These are phyloP conservation scores for Conus betulinus DNA, from an alignment of 1,140 invertebrate species.

Conservation along the genomic window DNA sequence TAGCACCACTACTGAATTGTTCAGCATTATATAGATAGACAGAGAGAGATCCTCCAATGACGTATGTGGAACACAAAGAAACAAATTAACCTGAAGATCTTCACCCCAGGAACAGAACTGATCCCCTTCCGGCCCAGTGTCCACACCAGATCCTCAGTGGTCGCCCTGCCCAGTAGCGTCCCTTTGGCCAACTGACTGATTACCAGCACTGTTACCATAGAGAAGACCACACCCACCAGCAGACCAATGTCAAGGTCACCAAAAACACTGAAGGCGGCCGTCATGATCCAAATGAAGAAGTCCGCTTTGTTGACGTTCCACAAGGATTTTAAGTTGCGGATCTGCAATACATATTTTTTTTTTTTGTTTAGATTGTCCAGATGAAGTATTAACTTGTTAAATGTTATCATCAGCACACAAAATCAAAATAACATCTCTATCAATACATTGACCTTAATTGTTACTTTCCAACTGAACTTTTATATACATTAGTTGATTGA, in stretches of 20 bases:
- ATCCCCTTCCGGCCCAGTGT: neutral
- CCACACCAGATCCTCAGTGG: slow-evolving; percentile 5
- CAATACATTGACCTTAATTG: no score
- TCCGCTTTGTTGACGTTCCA: slow-evolving; percentile 69
- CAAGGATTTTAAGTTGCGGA: slow-evolving; percentile 76
- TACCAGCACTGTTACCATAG: slow-evolving; percentile 58
- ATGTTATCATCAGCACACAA: no score
- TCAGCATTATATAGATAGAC: no score
- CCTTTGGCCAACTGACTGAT: slow-evolving; percentile 35
- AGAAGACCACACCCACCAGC: slow-evolving; percentile 60
- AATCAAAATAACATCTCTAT: no score
- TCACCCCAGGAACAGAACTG: neutral
- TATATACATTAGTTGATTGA: no score
- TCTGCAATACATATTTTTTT: neutral
- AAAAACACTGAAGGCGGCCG: slow-evolving; percentile 53
- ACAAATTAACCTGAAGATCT: slow-evolving; percentile 14
- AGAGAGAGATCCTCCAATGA: neutral
- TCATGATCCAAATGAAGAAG: slow-evolving; percentile 66
- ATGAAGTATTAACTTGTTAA: no score
- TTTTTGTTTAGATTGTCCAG: no score
- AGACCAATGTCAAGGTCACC: slow-evolving; percentile 64
- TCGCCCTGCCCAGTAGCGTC: slow-evolving; percentile 18
- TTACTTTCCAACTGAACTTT: no score
- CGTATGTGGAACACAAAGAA: neutral
- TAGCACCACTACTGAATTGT: no score